phyloP scores from a whole-genome alignment of 2,888 invertebrate species.

The Suillia variegata region DNA sequence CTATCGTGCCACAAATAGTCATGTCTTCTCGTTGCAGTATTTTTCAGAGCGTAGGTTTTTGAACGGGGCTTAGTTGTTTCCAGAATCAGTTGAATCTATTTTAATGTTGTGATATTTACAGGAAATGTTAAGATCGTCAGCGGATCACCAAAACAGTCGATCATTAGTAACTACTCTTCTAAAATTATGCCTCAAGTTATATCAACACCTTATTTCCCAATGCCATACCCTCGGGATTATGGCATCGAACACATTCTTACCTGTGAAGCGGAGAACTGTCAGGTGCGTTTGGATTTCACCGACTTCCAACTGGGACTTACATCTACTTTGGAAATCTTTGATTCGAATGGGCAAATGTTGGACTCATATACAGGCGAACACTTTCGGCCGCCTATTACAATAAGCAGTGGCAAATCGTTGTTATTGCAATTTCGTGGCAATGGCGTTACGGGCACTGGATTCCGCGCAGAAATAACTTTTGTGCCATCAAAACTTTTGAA shows the following conservation, averaged over 20 bases:
- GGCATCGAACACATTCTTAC: conserved; percentile 70
- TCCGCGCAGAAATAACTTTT: conserved; percentile 66
- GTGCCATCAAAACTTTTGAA: conserved; percentile 56
- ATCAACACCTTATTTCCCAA: conserved; percentile 72
- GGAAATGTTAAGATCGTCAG: conserved; percentile 66
- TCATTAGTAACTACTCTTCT: conserved; percentile 57
- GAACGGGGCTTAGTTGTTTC: neutral
- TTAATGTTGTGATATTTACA: conserved; percentile 42
- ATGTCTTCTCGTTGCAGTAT: conserved; percentile 70
- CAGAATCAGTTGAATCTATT: conserved; percentile 1
- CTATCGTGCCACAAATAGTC: conserved; percentile 65
- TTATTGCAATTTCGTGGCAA: conserved; percentile 73
- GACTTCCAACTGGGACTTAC: conserved; percentile 71
- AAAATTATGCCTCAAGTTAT: conserved; percentile 63
- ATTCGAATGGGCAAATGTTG: conserved; percentile 70
- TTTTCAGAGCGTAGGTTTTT: conserved; percentile 66
- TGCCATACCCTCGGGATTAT: conserved; percentile 70
- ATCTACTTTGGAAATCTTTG: conserved; percentile 73
- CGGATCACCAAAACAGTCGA: conserved; percentile 60
- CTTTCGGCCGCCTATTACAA: conserved; percentile 72
- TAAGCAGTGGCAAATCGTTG: conserved; percentile 69
- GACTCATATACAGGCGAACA: conserved; percentile 70
- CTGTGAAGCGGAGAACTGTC: conserved; percentile 66
- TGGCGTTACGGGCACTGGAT: conserved; percentile 71
- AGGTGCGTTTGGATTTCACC: conserved; percentile 69